A percentile compares a stretch with the other conserved stretches of the same genome.
Conservation (phyloP, 2,888 invertebrate genomes). For the Lasioglossum marginatum region DNA sequence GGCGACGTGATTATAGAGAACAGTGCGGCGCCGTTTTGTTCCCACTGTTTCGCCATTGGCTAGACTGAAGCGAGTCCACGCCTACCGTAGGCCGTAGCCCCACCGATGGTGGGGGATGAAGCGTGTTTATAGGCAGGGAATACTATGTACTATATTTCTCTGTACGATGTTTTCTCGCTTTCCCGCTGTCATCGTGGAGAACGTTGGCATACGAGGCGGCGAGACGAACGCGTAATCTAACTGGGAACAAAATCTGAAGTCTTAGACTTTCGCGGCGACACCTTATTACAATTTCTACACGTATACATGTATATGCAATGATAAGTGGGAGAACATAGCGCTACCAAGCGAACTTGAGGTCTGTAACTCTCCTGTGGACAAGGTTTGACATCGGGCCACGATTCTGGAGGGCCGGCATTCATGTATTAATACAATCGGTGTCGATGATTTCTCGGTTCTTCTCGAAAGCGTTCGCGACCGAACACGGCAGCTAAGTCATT, state of each 20-base stretch:
- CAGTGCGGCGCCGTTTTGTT: conserved; percentile 1
- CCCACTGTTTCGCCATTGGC: conserved; percentile 9
- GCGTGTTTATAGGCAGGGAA: neutral
- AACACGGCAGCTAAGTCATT: neutral
- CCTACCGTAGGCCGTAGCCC: neutral
- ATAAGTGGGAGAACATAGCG: conserved; percentile 59
- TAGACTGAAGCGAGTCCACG: conserved; percentile 10
- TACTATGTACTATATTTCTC: conserved; percentile 6
- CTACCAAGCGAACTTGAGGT: neutral
- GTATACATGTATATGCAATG: conserved; percentile 54
- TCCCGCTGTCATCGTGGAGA: neutral
- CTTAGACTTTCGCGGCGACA: conserved; percentile 46
- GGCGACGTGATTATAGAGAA: neutral
- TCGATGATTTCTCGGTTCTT: neutral
- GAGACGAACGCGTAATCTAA: conserved; percentile 51
- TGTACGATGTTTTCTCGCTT: neutral
- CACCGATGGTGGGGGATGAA: neutral
- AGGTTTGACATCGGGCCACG: neutral
- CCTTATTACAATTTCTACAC: conserved; percentile 40
- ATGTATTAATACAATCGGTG: neutral
- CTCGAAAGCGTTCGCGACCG: neutral
- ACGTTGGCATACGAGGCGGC: too few species aligned
- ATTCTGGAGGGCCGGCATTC: too few species aligned
- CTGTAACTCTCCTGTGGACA: neutral
- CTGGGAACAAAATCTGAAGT: conserved; percentile 74